Base-by-base conservation (phyloP, 2,797 vertebrate species). In the Dermochelys coriacea region DNA sequence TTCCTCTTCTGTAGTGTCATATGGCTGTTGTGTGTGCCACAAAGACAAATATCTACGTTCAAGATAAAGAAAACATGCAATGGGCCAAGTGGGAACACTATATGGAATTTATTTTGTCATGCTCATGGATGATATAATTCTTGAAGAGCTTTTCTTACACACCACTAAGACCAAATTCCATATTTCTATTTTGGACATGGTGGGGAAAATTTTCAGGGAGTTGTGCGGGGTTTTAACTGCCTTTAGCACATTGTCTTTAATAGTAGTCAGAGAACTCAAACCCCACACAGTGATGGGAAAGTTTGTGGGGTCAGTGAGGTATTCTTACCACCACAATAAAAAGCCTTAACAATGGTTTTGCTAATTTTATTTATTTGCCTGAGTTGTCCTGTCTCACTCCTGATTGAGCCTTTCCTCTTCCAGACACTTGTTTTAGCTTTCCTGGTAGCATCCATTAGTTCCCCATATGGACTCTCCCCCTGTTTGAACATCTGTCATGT, bases 391-490 rank as follows among this genome's bases (percentile, higher is more conserved):
- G 3, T 84, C n/a, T 50, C 10, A 81, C 21, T 81, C 52, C 16
- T 37, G 37, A 51, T 61, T 16, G 55, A 93, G 61, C 79, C 96
- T 89, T 89, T 47, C 25, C 79, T 78, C 68, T 87, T 85, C 75
- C 79, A 84, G 85, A 90, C 93, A 54, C 89, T 91, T 82, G 88
- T 93, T 96, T 80, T 41, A 74, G 68, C 86, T 59, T 82, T 89
- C 81, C 78, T 96, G 87, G 87, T 95, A 23, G 61, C 80, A 80
- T 89, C 88, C 75, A 84, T 96, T 82, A 50, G 4, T 16, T 55
- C 59, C 94, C 91, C 95, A 90, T 87, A 75, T 87, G 75, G 83
- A 87, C 89, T 95, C 61, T 94, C 85, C 92, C 93, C 92, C 95
- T 95, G 95, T 90, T 91, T 51, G 91, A 83, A 49, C 1, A 0